phyloP scores from a whole-genome alignment of 2,888 invertebrate genomes.

The Microdon myrmicae region DNA sequence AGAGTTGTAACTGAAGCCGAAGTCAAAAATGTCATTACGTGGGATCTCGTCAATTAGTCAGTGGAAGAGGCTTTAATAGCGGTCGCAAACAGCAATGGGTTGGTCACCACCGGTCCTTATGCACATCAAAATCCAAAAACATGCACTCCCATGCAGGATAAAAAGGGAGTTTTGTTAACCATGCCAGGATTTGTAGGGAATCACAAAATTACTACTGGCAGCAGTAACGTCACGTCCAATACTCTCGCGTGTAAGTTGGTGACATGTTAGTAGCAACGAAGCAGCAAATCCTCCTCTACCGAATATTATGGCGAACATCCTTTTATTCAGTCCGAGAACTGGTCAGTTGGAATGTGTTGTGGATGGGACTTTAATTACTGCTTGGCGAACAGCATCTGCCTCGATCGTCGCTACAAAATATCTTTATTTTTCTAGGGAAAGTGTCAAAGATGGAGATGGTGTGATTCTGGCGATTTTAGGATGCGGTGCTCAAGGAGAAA shows the following conservation, averaged over 20 bases:
- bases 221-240: slow-evolving; percentile 37
- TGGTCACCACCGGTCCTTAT: slow-evolving; percentile 26
- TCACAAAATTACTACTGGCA: slow-evolving; percentile 52
- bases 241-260: slow-evolving; percentile 69
- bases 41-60: slow-evolving; percentile 64
- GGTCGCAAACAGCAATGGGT: slow-evolving; percentile 51
- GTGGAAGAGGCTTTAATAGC: slow-evolving; percentile 65
- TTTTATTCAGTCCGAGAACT: slow-evolving; percentile 66
- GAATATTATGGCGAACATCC: slow-evolving; percentile 67
- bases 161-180: slow-evolving; percentile 59
- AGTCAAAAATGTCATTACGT: slow-evolving; percentile 63
- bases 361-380: slow-evolving; percentile 70
- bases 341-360: slow-evolving; percentile 68
- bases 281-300: slow-evolving; percentile 61
- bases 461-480: slow-evolving; percentile 67
- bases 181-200: slow-evolving; percentile 68
- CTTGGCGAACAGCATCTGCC: slow-evolving; percentile 71
- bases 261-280: slow-evolving; percentile 65
- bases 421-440: slow-evolving; percentile 61
- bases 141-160: slow-evolving; percentile 56
- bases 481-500: slow-evolving; percentile 68
- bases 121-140: slow-evolving; percentile 63
- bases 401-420: slow-evolving; percentile 70
- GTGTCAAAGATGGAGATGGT: slow-evolving; percentile 50
- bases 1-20: slow-evolving; percentile 60